phyloP scores from a whole-genome alignment of 35 echinoderm and acorn worm genomes.

The Anneissia japonica region DNA sequence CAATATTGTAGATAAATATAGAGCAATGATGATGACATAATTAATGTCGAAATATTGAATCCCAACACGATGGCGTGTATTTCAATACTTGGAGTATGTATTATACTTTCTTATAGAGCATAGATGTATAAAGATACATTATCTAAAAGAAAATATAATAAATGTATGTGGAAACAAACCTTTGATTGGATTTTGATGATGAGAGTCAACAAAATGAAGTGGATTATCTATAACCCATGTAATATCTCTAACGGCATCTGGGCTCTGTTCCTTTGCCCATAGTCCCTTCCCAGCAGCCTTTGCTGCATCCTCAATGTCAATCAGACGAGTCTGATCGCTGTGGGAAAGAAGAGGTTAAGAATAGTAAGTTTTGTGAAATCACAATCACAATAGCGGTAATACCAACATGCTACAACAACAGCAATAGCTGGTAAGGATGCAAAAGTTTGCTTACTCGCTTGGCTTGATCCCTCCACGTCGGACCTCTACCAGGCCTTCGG shows the following conservation, averaged over 20 bases:
- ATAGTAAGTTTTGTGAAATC: no score
- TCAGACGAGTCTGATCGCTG: slow-evolving; percentile 76
- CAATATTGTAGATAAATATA: no score
- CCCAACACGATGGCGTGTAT: no score
- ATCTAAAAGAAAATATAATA: background rate
- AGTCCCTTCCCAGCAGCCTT: slow-evolving; percentile 92
- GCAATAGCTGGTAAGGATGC: background rate
- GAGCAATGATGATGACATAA: no score
- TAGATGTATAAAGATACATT: no score
- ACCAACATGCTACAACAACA: no score
- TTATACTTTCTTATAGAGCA: no score
- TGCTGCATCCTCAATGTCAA: slow-evolving; percentile 80
- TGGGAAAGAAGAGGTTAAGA: background rate
- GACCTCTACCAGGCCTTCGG: slow-evolving; percentile 94
- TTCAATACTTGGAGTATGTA: no score
- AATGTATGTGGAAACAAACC: slow-evolving; percentile 25
- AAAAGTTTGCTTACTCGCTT: slow-evolving; percentile 71
- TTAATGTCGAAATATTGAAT: no score
- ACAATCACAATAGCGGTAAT: no score
- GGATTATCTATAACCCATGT: slow-evolving; percentile 81
- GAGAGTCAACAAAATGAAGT: slow-evolving; percentile 79
- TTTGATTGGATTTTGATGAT: slow-evolving; percentile 60
- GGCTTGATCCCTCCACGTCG: slow-evolving; percentile 95
- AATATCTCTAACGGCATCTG: slow-evolving; percentile 48
- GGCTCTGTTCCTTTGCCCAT: slow-evolving; percentile 56